Percentiles rank a stretch among this genome's conserved stretches.
Conservation (phyloP, 2,797 vertebrate species). For the Gymnocypris eckloni region DNA sequence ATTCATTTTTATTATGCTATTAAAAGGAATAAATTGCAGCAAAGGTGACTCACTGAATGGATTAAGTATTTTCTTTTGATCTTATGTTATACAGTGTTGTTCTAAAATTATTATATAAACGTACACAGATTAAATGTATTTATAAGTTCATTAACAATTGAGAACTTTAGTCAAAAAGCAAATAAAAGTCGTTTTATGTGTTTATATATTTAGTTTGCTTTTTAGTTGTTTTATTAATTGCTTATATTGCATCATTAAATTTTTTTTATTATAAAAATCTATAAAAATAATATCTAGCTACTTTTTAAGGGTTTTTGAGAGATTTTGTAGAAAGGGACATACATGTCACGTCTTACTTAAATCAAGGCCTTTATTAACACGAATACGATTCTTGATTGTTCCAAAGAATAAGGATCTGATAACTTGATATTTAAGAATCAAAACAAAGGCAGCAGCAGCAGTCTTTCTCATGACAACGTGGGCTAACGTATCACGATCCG, state of each 20-base stretch:
- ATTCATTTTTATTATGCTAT: not conserved
- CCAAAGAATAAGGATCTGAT: not conserved
- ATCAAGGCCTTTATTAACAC: not conserved
- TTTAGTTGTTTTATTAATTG: not conserved
- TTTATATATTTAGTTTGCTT: not conserved
- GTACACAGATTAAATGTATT: not conserved
- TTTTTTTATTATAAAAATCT: not conserved
- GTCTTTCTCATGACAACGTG: constrained; percentile 29
- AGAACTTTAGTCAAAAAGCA: not conserved
- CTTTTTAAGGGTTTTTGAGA: not conserved
- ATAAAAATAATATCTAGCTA: not conserved
- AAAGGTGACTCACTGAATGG: not conserved
- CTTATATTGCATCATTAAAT: not conserved
- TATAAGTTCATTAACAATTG: not conserved
- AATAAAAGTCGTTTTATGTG: not conserved
- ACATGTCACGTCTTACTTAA: not conserved
- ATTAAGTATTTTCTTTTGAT: not conserved
- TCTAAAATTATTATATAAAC: not conserved
- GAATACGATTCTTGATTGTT: not conserved
- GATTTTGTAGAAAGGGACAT: not conserved
- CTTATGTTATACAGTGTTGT: not conserved
- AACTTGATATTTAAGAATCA: constrained; percentile 2
- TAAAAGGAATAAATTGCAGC: not conserved
- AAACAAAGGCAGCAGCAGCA: not conserved
- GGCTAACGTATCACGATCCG: not conserved